Conservation (phyloP, 2,888 invertebrate genomes). For the Adela reaumurella region DNA sequence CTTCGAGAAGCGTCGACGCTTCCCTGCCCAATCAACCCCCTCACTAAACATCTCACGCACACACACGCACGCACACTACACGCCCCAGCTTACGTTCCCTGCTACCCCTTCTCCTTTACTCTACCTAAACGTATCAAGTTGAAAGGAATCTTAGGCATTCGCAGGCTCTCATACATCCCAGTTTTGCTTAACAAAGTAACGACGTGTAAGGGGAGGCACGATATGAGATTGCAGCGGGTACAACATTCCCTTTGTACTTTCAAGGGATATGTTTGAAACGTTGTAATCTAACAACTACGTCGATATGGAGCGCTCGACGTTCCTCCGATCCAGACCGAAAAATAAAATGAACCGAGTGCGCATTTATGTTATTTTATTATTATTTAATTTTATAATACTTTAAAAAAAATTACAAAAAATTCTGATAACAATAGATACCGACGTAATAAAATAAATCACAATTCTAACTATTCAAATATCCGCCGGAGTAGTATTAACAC, state of each 20-base stretch:
- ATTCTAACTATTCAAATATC: too few species aligned
- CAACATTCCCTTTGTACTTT: conserved; percentile 30
- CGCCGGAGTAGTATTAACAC: too few species aligned
- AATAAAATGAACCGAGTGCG: too few species aligned
- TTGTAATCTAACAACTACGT: too few species aligned
- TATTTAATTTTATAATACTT: too few species aligned
- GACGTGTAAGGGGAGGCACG: not conserved
- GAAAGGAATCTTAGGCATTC: conserved; percentile 53
- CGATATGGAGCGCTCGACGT: too few species aligned
- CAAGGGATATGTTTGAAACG: conserved; percentile 33
- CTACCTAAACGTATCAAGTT: conserved; percentile 54
- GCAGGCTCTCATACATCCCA: conserved; percentile 29
- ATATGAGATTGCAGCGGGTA: not conserved
- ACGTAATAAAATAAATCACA: too few species aligned
- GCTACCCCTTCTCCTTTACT: conserved; percentile 41
- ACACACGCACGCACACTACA: conserved; percentile 22
- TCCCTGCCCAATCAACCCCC: not conserved
- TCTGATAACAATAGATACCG: too few species aligned
- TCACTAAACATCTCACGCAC: conserved; percentile 7
- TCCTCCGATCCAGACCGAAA: too few species aligned
- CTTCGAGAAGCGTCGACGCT: not conserved
- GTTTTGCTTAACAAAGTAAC: conserved; percentile 13
- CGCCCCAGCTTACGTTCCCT: conserved; percentile 39
- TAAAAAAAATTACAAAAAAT: too few species aligned
- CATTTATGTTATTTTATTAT: too few species aligned